Evolutionary conservation across 2,797 vertebrate genomes (phyloP).

Genomic region (Anguilla obscura): DNA sequence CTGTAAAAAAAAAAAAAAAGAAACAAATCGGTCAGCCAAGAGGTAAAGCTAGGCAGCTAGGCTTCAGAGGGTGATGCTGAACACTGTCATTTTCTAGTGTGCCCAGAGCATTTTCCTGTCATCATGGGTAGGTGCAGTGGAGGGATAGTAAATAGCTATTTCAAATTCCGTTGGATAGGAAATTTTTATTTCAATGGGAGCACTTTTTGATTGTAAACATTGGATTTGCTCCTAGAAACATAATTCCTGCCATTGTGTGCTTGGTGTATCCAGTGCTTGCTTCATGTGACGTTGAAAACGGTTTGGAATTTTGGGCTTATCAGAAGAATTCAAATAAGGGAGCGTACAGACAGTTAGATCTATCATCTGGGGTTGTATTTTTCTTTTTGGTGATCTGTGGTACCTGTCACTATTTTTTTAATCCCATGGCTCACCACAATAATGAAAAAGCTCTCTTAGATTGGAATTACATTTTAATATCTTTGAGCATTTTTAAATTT

Average conservation of each 20-base stretch:
- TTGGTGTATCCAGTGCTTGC: neutral
- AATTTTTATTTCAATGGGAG: neutral
- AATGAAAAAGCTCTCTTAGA: neutral
- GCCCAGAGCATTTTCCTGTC: neutral
- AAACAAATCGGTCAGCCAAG: neutral
- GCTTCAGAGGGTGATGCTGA: neutral
- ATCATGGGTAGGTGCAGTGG: neutral
- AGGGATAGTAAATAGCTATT: neutral
- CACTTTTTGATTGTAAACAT: neutral
- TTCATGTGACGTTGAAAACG: neutral
- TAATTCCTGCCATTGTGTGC: neutral
- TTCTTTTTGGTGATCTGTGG: neutral
- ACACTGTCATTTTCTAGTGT: neutral
- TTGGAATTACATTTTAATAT: neutral
- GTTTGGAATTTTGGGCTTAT: neutral
- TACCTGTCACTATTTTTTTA: neutral
- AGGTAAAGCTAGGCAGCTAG: too few species aligned
- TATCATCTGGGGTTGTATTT: neutral
- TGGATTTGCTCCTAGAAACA: neutral
- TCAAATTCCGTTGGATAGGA: neutral
- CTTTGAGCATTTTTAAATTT: neutral
- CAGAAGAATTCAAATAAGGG: neutral
- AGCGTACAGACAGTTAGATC: neutral
- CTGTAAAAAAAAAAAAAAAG: neutral
- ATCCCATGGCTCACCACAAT: neutral